These are phyloP conservation scores for Etheostoma perlongum DNA, from an alignment of 2,797 vertebrate genomes.

Conservation along the genomic window DNA sequence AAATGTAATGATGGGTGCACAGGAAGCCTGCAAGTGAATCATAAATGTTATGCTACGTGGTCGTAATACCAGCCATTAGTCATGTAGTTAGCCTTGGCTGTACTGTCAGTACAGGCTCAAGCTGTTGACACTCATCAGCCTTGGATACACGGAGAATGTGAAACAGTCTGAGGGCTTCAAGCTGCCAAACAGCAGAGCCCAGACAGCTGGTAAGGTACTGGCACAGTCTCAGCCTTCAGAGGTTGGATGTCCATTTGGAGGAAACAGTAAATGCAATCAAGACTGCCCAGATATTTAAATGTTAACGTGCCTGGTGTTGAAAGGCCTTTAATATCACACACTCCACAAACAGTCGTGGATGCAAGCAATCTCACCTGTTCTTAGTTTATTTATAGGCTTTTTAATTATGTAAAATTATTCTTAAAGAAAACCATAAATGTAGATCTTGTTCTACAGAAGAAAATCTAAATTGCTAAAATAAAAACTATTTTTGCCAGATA, in stretches of 20 bases:
- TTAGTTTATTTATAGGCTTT: not conserved
- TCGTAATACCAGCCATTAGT: slow-evolving; percentile 59
- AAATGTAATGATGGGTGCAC: slow-evolving; percentile 17
- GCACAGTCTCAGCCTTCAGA: slow-evolving; percentile 10
- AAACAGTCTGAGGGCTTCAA: slow-evolving; percentile 28
- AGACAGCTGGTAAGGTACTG: slow-evolving; percentile 47
- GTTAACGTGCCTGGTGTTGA: not conserved
- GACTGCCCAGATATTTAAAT: not conserved
- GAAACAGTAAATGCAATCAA: not conserved
- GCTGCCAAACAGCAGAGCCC: slow-evolving; percentile 39
- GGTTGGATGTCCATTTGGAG: slow-evolving; percentile 28
- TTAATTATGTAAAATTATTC: not conserved
- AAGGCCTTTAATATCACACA: not conserved
- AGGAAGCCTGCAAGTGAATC: slow-evolving; percentile 47
- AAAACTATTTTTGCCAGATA: not conserved
- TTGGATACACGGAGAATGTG: slow-evolving; percentile 18
- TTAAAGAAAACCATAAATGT: not conserved
- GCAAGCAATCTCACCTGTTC: not conserved
- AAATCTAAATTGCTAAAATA: not conserved
- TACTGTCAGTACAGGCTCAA: slow-evolving; percentile 36
- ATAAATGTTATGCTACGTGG: slow-evolving; percentile 43
- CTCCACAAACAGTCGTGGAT: not conserved
- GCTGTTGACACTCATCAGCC: slow-evolving; percentile 62
- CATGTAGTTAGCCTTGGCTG: slow-evolving; percentile 45
- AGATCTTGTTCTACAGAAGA: not conserved